Evolutionary conservation across 2,797 vertebrate genomes (phyloP).

Genomic region (Ctenosaura bakeri): DNA sequence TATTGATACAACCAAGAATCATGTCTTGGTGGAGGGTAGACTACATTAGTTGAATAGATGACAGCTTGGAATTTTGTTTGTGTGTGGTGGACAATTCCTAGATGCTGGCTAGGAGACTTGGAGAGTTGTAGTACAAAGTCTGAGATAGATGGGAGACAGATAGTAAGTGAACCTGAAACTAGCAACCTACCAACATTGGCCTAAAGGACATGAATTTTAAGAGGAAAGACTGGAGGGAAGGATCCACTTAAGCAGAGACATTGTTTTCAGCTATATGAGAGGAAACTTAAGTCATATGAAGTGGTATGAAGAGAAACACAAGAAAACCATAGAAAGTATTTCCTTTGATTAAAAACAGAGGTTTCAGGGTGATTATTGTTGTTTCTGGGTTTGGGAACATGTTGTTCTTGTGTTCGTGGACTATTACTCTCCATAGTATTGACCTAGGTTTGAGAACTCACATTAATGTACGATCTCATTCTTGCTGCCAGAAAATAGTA

Average conservation of each 20-base stretch:
- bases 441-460: constrained; percentile 66
- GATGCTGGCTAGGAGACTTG: too few species aligned
- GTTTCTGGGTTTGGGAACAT: constrained; percentile 57
- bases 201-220: background rate
- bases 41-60: too few species aligned
- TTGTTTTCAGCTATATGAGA: background rate
- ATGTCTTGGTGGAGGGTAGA: too few species aligned
- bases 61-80: too few species aligned
- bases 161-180: background rate
- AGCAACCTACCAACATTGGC: constrained; percentile 7
- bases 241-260: background rate
- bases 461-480: constrained; percentile 48
- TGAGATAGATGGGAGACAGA: background rate
- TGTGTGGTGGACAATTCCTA: too few species aligned
- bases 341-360: constrained; percentile 63
- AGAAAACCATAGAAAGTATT: constrained; percentile 33
- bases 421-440: constrained; percentile 60
- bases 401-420: constrained; percentile 56
- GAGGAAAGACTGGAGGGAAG: background rate
- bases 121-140: too few species aligned
- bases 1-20: too few species aligned
- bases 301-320: background rate
- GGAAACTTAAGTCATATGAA: too few species aligned
- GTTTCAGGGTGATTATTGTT: constrained; percentile 47
- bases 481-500: constrained; percentile 59